A percentile compares a stretch with the other conserved stretches of the same genome.
phyloP scores from a whole-genome alignment of 2,888 invertebrate genomes.

The Hydropsyche betteni region DNA sequence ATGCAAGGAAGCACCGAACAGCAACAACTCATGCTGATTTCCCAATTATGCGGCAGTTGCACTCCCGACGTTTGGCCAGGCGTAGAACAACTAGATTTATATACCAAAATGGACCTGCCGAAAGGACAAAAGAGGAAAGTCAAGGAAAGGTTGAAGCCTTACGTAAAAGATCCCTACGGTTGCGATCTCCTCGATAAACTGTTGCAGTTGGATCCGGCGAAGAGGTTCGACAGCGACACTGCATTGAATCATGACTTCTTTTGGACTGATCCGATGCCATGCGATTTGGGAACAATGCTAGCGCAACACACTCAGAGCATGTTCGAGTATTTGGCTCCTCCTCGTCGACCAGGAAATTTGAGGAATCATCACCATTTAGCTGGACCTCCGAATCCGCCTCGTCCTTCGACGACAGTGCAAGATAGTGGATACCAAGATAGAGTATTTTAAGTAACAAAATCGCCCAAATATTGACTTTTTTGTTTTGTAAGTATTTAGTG shows the following conservation, averaged over 20 bases:
- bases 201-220: conserved; percentile 89
- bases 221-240: conserved; percentile 86
- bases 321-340: conserved; percentile 91
- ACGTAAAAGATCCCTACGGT: conserved; percentile 91
- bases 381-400: conserved; percentile 59
- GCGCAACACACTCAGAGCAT: conserved; percentile 90
- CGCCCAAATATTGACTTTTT: too few relatives aligned
- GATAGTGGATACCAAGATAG: conserved; percentile 88
- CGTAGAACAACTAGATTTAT: conserved; percentile 88
- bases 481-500: too few relatives aligned
- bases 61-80: conserved; percentile 94
- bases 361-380: conserved; percentile 74
- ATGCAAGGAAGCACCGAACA: conserved; percentile 98
- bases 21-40: conserved; percentile 93
- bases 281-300: conserved; percentile 89
- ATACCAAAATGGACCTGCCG: conserved; percentile 86
- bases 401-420: conserved; percentile 66
- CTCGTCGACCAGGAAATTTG: conserved; percentile 75
- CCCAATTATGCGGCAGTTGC: conserved; percentile 95
- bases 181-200: conserved; percentile 93
- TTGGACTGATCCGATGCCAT: conserved; percentile 97
- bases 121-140: conserved; percentile 87
- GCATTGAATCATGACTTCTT: conserved; percentile 98
- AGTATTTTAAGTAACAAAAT: conserved; percentile 70
- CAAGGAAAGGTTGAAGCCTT: conserved; percentile 85